Percentiles rank a stretch among this genome's conserved stretches.
Conservation (phyloP, 2,113 vertebrate species). For the Podarcis cretensis region DNA sequence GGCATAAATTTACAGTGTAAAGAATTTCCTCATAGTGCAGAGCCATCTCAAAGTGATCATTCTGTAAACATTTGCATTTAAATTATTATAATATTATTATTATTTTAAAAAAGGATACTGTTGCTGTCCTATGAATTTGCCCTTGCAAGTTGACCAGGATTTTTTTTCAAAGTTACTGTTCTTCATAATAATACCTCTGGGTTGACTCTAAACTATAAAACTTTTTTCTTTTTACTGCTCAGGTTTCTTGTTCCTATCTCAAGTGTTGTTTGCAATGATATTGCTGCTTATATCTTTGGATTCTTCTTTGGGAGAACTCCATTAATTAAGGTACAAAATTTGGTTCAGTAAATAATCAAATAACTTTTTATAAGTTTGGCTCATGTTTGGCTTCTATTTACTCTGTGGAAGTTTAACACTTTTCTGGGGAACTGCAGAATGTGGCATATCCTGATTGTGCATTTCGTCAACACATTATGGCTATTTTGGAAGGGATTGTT, state of each 20-base stretch:
- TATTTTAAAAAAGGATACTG: neutral
- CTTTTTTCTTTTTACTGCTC: conserved; percentile 42
- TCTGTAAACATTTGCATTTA: neutral
- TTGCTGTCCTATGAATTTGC: neutral
- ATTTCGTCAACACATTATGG: no score
- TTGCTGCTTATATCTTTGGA: conserved; percentile 95
- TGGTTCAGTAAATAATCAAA: neutral
- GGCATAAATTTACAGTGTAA: neutral
- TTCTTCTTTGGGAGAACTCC: conserved; percentile 99
- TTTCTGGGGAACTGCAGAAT: no score
- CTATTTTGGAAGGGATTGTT: no score
- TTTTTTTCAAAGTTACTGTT: neutral
- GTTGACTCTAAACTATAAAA: neutral
- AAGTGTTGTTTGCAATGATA: conserved; percentile 98
- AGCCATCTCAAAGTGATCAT: neutral
- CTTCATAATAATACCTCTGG: neutral
- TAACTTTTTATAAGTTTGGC: neutral
- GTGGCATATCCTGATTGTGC: no score
- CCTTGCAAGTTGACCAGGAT: neutral
- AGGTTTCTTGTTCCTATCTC: conserved; percentile 98
- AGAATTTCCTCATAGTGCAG: neutral
- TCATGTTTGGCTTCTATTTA: neutral
- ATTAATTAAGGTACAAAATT: conserved; percentile 89
- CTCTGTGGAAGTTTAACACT: neutral
- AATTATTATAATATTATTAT: no score